Base-by-base conservation (phyloP, 2,797 vertebrate species). In the Phataginus tetradactyla region DNA sequence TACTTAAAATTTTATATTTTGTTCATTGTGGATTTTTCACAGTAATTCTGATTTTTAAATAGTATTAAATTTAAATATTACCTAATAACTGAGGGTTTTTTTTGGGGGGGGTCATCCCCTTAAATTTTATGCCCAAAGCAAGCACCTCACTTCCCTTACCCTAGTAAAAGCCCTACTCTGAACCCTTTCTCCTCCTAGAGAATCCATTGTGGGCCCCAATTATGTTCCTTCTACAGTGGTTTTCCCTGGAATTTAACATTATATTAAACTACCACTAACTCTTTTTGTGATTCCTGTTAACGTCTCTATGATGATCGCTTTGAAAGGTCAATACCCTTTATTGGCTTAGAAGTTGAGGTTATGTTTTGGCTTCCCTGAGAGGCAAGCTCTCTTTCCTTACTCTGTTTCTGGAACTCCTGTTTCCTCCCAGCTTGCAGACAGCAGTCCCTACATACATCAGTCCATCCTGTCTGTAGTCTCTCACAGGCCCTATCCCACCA, bases 261-360 rank as follows among this genome's bases (percentile, higher is more conserved):
- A 69, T 59, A 84, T 42, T 64, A 83, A 87, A 63, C n/a, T 57
- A 90, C 39, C 11, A 66, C 61, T 61, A 81, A 61, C 49, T 90
- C 87, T 72, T 71, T 69, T 17, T n/a, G 21, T 32, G 75, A 80
- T 51, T 79, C 32, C 53, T 29, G 55, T 53, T 71, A 85, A 85
- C 7, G 53, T 53, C 42, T 92, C 88, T 83, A 45, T 71, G 29
- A 39, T 13, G 61, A 92, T 29, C 72, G 69, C 27, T 86, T 95
- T 32, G 2, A 96, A 93, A 94, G n/a, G 78, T 90, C 81, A 86
- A 66, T 66, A 90, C 42, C 49, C 87, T 61, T 74, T 39, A 63
- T 1, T 91, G 87, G 42, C 87, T 88, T 87, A 55, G 39, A 94
- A 79, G 27, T 66, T 91, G 53, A 79, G 83, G 80, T 84, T 72